These are phyloP conservation scores for Cynodonichthys magdalenae DNA, from an alignment of 2,797 vertebrate species.

Conservation along the genomic window DNA sequence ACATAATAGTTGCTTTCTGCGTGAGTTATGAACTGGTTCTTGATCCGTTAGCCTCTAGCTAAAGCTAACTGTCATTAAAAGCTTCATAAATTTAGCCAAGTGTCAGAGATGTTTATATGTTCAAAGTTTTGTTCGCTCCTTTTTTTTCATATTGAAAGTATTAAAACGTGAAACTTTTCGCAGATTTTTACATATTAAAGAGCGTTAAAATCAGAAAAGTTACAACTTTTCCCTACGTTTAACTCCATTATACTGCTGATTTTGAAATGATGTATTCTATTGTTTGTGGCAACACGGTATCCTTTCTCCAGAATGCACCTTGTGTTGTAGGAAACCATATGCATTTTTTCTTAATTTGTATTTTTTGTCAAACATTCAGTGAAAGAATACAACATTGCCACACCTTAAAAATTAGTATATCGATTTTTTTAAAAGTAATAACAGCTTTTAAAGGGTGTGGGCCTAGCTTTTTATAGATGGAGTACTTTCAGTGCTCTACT, in stretches of 20 bases:
- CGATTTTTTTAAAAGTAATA: too few relatives aligned
- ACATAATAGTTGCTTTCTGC: constrained; percentile 31
- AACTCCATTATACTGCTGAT: neutral
- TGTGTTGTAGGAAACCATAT: too few relatives aligned
- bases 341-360: too few relatives aligned
- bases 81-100: neutral
- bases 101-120: neutral
- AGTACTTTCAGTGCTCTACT: neutral
- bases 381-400: too few relatives aligned
- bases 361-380: too few relatives aligned
- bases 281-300: too few relatives aligned
- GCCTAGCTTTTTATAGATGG: neutral
- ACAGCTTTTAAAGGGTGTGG: constrained; percentile 2
- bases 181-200: too few relatives aligned
- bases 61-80: constrained; percentile 33
- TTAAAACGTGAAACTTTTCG: neutral
- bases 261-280: neutral
- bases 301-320: too few relatives aligned
- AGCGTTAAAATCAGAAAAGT: neutral
- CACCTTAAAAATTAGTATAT: too few relatives aligned
- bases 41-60: constrained; percentile 36
- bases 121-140: neutral
- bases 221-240: neutral
- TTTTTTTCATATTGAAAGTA: neutral
- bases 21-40: constrained; percentile 46